These are phyloP conservation scores for Brachylomia viminalis DNA, from an alignment of 2,888 invertebrate species.

Conservation along the genomic window DNA sequence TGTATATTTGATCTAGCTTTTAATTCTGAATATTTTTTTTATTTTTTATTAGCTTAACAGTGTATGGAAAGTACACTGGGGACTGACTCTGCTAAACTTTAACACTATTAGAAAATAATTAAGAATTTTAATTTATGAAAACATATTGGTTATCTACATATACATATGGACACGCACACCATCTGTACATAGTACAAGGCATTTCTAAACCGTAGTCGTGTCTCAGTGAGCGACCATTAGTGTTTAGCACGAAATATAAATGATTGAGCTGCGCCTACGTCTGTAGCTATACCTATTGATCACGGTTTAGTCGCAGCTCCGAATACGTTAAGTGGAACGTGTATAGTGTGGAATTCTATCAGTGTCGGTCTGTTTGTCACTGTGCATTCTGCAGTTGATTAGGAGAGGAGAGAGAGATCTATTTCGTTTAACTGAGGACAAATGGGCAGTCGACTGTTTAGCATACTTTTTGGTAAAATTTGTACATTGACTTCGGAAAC, in stretches of 20 bases:
- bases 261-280: constrained; percentile 33
- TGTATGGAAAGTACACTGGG: not conserved
- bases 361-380: constrained; percentile 13
- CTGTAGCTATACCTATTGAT: too few species aligned
- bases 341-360: constrained; percentile 10
- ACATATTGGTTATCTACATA: not conserved
- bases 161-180: not conserved
- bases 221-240: constrained; percentile 34
- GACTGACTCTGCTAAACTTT: not conserved
- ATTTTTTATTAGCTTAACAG: not conserved
- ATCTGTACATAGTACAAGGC: not conserved
- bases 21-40: not conserved
- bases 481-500: not conserved
- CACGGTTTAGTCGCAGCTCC: constrained; percentile 22
- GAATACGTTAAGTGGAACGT: constrained; percentile 13
- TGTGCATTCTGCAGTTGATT: not conserved
- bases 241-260: constrained; percentile 48
- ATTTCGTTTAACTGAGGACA: not conserved
- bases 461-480: too few species aligned
- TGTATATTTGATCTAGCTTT: not conserved
- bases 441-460: not conserved
- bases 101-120: not conserved
- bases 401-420: not conserved
- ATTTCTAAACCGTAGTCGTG: constrained; percentile 22
- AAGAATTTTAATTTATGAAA: not conserved